A percentile compares a stretch with the other conserved stretches of the same genome.
These are phyloP conservation scores for Oscheius sp. DNA, from an alignment of 2,888 invertebrate genomes.

Conservation along the genomic window DNA sequence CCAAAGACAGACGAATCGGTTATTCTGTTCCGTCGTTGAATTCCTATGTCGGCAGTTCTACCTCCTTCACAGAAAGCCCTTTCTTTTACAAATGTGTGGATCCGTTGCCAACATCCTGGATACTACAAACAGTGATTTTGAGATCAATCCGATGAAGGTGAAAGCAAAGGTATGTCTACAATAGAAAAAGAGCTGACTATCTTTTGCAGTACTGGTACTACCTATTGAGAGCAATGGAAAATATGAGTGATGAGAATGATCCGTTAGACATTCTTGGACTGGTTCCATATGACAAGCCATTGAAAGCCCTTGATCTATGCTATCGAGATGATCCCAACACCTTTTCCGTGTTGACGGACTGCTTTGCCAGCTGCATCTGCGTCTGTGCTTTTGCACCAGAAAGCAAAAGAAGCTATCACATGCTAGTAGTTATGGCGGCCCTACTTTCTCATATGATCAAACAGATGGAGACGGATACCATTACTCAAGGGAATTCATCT, in stretches of 20 bases:
- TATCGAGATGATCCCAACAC: conserved; percentile 98
- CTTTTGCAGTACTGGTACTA: conserved; percentile 81
- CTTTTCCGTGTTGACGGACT: conserved; percentile 90
- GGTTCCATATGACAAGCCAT: conserved; percentile 69
- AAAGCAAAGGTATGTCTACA: conserved; percentile 64
- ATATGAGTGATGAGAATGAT: conserved; percentile 81
- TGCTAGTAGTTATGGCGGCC: conserved; percentile 84
- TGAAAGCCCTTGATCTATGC: conserved; percentile 87
- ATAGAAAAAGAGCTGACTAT: not conserved
- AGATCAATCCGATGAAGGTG: conserved; percentile 88
- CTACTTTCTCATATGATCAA: conserved; percentile 94
- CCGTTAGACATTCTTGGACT: conserved; percentile 83
- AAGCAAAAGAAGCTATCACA: conserved; percentile 80
- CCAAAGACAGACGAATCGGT: conserved; percentile 93
- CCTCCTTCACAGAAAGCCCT: conserved; percentile 84
- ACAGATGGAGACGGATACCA: conserved; percentile 89
- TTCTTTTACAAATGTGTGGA: conserved; percentile 85
- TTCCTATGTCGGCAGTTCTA: conserved; percentile 99
- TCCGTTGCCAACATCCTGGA: conserved; percentile 95
- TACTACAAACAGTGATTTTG: conserved; percentile 81
- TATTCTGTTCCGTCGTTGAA: conserved; percentile 93
- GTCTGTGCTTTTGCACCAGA: conserved; percentile 98
- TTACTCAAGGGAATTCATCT: conserved; percentile 81
- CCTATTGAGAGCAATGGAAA: conserved; percentile 86
- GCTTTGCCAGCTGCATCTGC: conserved; percentile 98